Evolutionary conservation across 2,113 vertebrate species (phyloP).

Genomic region (Hippocampus guttulatus): DNA sequence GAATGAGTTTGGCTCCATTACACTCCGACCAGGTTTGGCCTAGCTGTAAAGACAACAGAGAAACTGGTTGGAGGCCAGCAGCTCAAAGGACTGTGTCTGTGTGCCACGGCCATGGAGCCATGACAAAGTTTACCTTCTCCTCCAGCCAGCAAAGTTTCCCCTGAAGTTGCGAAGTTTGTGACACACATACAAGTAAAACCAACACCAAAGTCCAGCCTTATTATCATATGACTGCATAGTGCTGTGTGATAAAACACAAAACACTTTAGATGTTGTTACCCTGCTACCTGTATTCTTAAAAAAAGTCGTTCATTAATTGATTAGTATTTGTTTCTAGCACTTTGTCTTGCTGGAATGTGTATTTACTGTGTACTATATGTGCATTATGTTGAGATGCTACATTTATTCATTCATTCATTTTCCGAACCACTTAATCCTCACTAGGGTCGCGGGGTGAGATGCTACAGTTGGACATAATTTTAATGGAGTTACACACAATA

Average conservation of each 20-base stretch:
- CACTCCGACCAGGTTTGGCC: conserved; percentile 45
- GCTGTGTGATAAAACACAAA: background rate
- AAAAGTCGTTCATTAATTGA: too few species aligned
- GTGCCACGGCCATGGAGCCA: conserved; percentile 39
- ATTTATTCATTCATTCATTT: too few species aligned
- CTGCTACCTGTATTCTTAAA: too few species aligned
- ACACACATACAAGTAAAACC: conserved; percentile 28
- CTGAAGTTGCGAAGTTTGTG: conserved; percentile 57
- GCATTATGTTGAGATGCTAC: too few species aligned
- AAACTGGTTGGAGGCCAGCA: conserved; percentile 37
- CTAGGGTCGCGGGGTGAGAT: too few species aligned
- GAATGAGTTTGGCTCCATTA: conserved; percentile 37
- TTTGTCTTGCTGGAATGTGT: too few species aligned
- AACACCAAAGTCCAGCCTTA: background rate
- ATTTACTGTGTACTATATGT: too few species aligned
- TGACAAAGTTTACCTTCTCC: conserved; percentile 39
- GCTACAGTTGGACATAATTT: too few species aligned
- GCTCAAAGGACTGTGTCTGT: conserved; percentile 36
- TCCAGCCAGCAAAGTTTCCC: conserved; percentile 42
- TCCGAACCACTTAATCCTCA: too few species aligned
- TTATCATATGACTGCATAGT: background rate
- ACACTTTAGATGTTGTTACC: background rate
- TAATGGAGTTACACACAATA: too few species aligned
- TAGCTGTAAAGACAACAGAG: conserved; percentile 42
- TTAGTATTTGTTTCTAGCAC: too few species aligned